Base-by-base conservation (phyloP, 2,888 invertebrate genomes). In the Patella pellucida region DNA sequence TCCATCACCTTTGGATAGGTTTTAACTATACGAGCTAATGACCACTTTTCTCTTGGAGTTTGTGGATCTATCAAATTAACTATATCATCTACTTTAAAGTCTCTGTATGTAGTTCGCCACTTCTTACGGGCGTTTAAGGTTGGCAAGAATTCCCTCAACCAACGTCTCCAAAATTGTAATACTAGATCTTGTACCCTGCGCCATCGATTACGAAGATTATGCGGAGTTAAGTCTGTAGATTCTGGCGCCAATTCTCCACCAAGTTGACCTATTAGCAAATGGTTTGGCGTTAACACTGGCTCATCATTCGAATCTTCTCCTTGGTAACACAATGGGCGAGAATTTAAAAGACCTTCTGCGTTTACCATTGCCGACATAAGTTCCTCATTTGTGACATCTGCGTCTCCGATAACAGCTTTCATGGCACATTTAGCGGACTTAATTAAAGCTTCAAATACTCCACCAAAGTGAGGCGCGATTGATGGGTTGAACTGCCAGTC, bases 401-500 rank as follows among this genome's bases (percentile, higher is more conserved):
- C 41, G 41, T 5, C 5, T 41, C 7, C 7, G 14, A 83, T 62
- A 3, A 82, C 77, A 12, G 76, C 79, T 69, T 72, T 76, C 3
- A 82, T 77, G 16, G 82, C 82, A 50, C 74, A 50, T 76, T 82
- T 83, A 14, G 81, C 80, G 23, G 67, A 62, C 52, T 78, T 80
- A 0, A 84, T 74, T 75, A 82, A 77, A 2, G 70, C 67, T 68
- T 83, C 80, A 71, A 80, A 79, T 15, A 79, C 76, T 15, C 81
- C 81, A 70, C 80, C 78, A 27, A 77, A 79, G 54, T 83, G 79
- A 56, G 81, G 81, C 3, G 81, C 80, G 0, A 73, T 1, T 54
- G 84, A 80, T 9, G 79, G 83, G 73, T 79, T 80, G 52, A 84
- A 82, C 15, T 73, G 52, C 78, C 78, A 80, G 50, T 71, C 19